phyloP scores from a whole-genome alignment of 2,113 vertebrate species.

The Amphilophus citrinellus region DNA sequence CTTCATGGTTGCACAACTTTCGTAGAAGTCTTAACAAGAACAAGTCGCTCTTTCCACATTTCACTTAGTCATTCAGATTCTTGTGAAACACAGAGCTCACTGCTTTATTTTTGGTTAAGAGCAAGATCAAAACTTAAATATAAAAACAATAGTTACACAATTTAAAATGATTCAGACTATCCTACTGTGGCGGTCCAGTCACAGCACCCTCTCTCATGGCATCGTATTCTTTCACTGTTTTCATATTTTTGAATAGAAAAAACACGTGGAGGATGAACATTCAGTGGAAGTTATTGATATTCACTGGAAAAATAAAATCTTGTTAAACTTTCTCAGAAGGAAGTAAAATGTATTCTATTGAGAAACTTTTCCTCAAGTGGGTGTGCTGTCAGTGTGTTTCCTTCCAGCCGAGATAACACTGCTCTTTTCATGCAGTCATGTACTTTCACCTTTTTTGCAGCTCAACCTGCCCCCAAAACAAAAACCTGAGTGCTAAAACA shows the following conservation, averaged over 20 bases:
- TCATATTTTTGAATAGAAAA: not conserved
- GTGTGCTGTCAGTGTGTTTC: not conserved
- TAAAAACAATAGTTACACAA: not conserved
- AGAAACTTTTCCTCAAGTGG: not conserved
- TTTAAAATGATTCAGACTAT: not conserved
- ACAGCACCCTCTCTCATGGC: no score
- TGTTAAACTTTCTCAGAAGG: not conserved
- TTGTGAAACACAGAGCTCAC: not conserved
- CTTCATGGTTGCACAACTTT: conserved; percentile 53
- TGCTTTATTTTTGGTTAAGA: not conserved
- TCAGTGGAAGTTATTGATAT: not conserved
- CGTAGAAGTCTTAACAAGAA: conserved; percentile 11
- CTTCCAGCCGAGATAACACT: not conserved
- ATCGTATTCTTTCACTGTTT: not conserved
- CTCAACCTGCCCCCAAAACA: not conserved
- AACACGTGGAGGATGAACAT: not conserved
- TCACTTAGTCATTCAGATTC: not conserved
- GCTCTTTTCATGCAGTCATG: not conserved
- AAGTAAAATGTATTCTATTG: not conserved
- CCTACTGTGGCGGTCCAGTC: not conserved
- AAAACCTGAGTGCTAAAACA: not conserved
- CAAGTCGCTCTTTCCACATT: not conserved
- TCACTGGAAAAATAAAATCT: not conserved
- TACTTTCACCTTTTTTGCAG: not conserved
- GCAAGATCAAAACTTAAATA: not conserved